A percentile compares a stretch with the other conserved stretches of the same genome.
Evolutionary conservation across 2,113 vertebrate genomes (phyloP).

Genomic region (Dunckerocampus dactyliophorus): DNA sequence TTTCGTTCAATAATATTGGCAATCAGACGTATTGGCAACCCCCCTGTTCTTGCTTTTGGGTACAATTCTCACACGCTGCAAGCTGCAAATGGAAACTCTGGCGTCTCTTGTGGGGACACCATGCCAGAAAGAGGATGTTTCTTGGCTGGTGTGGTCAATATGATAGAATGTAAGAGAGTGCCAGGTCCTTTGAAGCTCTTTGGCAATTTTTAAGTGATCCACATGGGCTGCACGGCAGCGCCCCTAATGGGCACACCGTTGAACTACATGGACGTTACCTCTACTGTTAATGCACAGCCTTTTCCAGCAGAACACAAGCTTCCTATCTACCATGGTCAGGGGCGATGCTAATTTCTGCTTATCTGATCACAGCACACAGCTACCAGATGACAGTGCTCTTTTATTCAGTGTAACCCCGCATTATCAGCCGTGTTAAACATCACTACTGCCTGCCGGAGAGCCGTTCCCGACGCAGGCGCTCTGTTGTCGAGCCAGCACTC

Average conservation of each 20-base stretch:
- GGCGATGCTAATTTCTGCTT: slow-evolving; percentile 18
- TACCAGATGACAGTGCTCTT: slow-evolving; percentile 30
- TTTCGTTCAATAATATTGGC: slow-evolving; percentile 8
- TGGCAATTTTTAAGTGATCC: slow-evolving; percentile 33
- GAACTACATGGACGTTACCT: slow-evolving; percentile 6
- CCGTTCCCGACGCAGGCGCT: slow-evolving; percentile 23
- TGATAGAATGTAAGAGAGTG: slow-evolving; percentile 31
- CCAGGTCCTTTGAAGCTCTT: slow-evolving; percentile 57
- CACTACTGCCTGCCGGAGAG: slow-evolving; percentile 9
- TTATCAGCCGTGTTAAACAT: slow-evolving; percentile 23
- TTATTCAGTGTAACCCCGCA: slow-evolving; percentile 21
- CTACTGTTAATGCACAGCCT: not conserved
- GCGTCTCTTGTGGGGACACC: slow-evolving; percentile 4
- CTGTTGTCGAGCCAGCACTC: slow-evolving; percentile 35
- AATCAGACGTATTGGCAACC: slow-evolving; percentile 10
- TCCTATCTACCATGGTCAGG: slow-evolving; percentile 15
- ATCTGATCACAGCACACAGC: slow-evolving; percentile 26
- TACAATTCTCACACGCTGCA: slow-evolving; percentile 14
- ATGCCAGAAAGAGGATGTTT: slow-evolving; percentile 37
- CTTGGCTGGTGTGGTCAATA: slow-evolving; percentile 26
- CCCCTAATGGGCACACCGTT: slow-evolving; percentile 18
- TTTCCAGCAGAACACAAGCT: not conserved
- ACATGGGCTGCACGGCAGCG: slow-evolving; percentile 29
- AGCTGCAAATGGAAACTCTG: slow-evolving; percentile 29
- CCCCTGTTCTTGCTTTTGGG: slow-evolving; percentile 6